Evolutionary conservation across 1,140 invertebrate genomes (phyloP), one percentile per base, ranked within the genome.

Genomic region (Heliconius congener): DNA sequence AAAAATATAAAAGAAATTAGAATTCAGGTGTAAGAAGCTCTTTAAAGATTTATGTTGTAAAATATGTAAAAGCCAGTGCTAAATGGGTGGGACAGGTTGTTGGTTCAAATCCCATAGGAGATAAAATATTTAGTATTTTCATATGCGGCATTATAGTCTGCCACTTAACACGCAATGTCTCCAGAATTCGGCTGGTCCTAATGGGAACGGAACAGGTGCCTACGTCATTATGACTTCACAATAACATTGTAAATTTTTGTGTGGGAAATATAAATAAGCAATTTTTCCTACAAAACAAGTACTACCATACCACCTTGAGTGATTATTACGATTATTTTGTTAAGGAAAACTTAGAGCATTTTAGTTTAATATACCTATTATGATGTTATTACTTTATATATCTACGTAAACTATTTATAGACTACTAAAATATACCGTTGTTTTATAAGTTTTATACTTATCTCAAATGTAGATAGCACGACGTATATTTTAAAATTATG

Each of bases 221-320:
- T 3, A 30, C 60, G 60, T 30, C 27, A 66, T 30, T 16, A 27
- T 27, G 13, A 16, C 60, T 30, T 66, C 9, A 6, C 60, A 66
- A 30, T 66, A 6, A 66, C 5, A 30, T 27, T 66, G 27, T 66
- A 75, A 46, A 8, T 76, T 50, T 76, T 70, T 76, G 37, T 71
- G n/a, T 60, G 75, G 60, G 27, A 71, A 76, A 70, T 30, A 76
- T 39, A 46, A 37, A 72, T 8, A 19, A 76, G 57, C 6, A 70
- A 50, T 34, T 42, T 70, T 70, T 76, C n/a, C 66, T 50, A 30
- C 23, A 3, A 11, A 16, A 30, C 9, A 23, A 60, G 57, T 23
- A 60, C n/a, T 23, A 23, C 23, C 23, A 0, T 23, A 23, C 23
- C 23, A 23, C 57, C 57, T 66, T 66, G 60, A 66, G 11, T n/a